Percentiles rank a stretch among this genome's conserved stretches.
phyloP scores from a whole-genome alignment of 2,797 vertebrate genomes.

The Lagorchestes hirsutus region DNA sequence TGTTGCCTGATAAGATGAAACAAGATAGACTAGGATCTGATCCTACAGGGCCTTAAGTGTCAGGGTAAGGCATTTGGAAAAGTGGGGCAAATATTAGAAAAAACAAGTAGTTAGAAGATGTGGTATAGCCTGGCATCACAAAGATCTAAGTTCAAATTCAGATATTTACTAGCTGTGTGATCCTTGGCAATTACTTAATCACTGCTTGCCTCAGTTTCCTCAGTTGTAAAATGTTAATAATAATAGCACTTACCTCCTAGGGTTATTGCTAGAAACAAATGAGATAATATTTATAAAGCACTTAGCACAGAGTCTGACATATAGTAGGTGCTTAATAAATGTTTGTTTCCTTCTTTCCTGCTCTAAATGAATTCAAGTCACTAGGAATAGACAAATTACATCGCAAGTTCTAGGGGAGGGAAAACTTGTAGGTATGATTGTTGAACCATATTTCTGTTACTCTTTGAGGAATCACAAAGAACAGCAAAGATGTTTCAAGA shows the following conservation, averaged over 20 bases:
- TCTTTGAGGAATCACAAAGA: not conserved
- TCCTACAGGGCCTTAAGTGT: constrained; percentile 58
- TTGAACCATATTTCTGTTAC: not conserved
- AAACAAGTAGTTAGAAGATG: constrained; percentile 29
- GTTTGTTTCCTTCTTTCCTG: not conserved
- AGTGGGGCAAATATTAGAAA: constrained; percentile 10
- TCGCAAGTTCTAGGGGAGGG: not conserved
- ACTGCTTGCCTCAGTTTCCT: not conserved
- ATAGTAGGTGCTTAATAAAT: not conserved
- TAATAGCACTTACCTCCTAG: not conserved
- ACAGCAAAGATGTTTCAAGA: not conserved
- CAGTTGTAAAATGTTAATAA: not conserved
- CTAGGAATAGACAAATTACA: not conserved
- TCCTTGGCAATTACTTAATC: not conserved
- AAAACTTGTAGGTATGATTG: not conserved
- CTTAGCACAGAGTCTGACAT: not conserved
- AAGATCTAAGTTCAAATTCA: not conserved
- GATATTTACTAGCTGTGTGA: not conserved
- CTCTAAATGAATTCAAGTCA: not conserved
- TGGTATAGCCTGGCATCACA: not conserved
- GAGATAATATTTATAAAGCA: not conserved
- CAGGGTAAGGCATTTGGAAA: constrained; percentile 52
- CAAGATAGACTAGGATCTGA: constrained; percentile 56
- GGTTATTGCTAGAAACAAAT: not conserved
- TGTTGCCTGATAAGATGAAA: constrained; percentile 41